Conservation (phyloP, 2,888 invertebrate genomes). For the Nudaria mundana region DNA sequence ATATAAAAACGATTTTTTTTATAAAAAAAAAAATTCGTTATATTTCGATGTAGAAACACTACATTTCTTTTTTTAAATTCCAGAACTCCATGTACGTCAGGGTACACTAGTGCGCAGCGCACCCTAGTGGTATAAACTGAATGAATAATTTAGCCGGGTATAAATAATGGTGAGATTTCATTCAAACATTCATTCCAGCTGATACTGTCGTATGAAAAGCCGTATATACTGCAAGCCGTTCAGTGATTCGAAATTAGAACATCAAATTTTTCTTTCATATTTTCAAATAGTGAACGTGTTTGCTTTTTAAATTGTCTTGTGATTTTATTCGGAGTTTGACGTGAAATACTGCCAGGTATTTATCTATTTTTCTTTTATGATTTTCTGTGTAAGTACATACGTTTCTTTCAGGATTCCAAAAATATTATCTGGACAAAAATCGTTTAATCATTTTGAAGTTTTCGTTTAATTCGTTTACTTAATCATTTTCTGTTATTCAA, state of each 20-base stretch:
- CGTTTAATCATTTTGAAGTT: too few relatives aligned
- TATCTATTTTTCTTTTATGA: constrained; percentile 9
- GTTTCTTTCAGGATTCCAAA: too few relatives aligned
- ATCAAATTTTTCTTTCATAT: constrained; percentile 7
- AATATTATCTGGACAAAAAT: too few relatives aligned
- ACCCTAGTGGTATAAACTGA: not conserved
- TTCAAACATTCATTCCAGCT: constrained; percentile 52
- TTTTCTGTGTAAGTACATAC: not conserved
- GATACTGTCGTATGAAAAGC: constrained; percentile 42
- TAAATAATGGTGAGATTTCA: constrained; percentile 51
- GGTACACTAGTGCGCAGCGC: not conserved
- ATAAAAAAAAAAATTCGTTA: too few relatives aligned
- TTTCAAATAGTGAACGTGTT: constrained; percentile 25
- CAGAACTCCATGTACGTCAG: not conserved
- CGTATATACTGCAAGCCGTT: constrained; percentile 24
- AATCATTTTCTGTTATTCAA: too few relatives aligned
- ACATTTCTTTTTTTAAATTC: not conserved
- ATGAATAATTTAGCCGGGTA: constrained; percentile 28
- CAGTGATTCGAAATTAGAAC: constrained; percentile 30
- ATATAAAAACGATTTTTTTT: too few relatives aligned
- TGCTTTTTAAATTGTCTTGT: constrained; percentile 22
- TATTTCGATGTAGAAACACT: too few relatives aligned
- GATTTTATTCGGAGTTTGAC: constrained; percentile 22
- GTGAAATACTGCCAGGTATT: constrained; percentile 37
- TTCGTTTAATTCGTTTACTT: too few relatives aligned